Percentiles rank a stretch among this genome's conserved stretches.
Evolutionary conservation across 2,888 invertebrate species (phyloP).

Genomic region (Stenolophus ochropezus): DNA sequence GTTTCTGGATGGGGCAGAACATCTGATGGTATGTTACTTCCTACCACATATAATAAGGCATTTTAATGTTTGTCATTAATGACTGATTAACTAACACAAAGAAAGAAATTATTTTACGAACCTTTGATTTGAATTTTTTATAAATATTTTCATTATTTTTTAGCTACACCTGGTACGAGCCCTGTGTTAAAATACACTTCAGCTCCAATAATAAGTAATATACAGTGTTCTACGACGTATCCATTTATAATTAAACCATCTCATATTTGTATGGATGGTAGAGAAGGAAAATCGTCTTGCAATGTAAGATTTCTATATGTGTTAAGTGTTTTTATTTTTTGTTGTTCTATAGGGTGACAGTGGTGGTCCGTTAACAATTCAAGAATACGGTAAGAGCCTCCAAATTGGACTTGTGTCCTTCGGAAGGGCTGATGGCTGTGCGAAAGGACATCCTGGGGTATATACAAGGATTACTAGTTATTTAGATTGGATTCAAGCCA

Average conservation of each 20-base stretch:
- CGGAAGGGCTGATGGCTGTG: constrained; percentile 45
- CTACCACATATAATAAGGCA: neutral
- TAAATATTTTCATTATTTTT: neutral
- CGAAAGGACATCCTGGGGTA: constrained; percentile 46
- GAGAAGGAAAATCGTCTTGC: constrained; percentile 50
- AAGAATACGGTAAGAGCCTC: neutral
- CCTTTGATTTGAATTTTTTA: no score
- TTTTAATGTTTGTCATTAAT: no score
- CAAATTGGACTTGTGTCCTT: no score
- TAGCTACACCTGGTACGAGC: constrained; percentile 6
- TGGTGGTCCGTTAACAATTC: no score
- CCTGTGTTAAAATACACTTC: constrained; percentile 26
- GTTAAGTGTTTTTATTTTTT: neutral
- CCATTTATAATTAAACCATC: constrained; percentile 39
- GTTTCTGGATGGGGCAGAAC: constrained; percentile 53
- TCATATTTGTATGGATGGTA: constrained; percentile 40
- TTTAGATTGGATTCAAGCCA: constrained; percentile 41
- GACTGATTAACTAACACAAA: no score
- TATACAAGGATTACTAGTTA: constrained; percentile 51
- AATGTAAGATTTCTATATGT: constrained; percentile 30
- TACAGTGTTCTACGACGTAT: constrained; percentile 34
- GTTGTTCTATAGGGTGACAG: constrained; percentile 50
- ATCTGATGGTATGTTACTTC: constrained; percentile 33
- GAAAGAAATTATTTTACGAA: no score
- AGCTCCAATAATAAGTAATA: constrained; percentile 31